A percentile compares a stretch with the other conserved stretches of the same genome.
Evolutionary conservation across 1,140 invertebrate genomes (phyloP).

Genomic region (Andricus grossulariae): DNA sequence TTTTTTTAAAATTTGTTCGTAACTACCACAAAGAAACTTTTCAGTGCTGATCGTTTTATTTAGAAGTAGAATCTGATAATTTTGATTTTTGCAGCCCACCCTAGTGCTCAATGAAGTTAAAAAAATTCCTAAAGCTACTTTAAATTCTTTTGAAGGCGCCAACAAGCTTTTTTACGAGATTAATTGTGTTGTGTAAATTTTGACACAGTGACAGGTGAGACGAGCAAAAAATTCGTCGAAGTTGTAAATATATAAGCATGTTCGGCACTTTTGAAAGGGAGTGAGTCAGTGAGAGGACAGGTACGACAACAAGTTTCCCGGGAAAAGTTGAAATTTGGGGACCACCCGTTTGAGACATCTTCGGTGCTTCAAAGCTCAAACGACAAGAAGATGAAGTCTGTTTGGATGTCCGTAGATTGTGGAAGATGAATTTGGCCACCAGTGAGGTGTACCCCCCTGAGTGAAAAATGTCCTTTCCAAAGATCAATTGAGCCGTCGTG

Average conservation of each 20-base stretch:
- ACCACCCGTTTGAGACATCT: constrained; percentile 17
- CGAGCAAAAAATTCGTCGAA: constrained; percentile 20
- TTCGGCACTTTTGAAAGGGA: constrained; percentile 21
- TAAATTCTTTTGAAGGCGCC: background rate
- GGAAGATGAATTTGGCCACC: background rate
- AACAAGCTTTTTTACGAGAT: background rate
- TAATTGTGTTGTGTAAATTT: background rate
- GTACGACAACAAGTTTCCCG: constrained; percentile 27
- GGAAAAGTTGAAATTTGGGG: constrained; percentile 11
- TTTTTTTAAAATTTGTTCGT: background rate
- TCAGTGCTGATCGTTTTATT: no score
- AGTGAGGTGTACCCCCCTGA: background rate
- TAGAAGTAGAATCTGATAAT: no score
- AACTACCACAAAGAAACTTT: no score
- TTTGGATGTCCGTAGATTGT: constrained; percentile 6
- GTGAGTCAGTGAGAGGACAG: constrained; percentile 14
- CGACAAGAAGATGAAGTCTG: constrained; percentile 1
- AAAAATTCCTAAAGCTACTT: background rate
- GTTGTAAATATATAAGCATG: constrained; percentile 1
- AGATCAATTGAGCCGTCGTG: constrained; percentile 30
- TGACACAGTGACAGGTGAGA: constrained; percentile 9
- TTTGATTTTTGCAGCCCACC: no score
- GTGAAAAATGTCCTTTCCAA: constrained; percentile 2
- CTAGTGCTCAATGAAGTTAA: background rate
- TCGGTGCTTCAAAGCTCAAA: constrained; percentile 3